A percentile compares a stretch with the other conserved stretches of the same genome.
phyloP scores from a whole-genome alignment of 64 coral and sea anemone species.

The Stichodactyla mertensii region DNA sequence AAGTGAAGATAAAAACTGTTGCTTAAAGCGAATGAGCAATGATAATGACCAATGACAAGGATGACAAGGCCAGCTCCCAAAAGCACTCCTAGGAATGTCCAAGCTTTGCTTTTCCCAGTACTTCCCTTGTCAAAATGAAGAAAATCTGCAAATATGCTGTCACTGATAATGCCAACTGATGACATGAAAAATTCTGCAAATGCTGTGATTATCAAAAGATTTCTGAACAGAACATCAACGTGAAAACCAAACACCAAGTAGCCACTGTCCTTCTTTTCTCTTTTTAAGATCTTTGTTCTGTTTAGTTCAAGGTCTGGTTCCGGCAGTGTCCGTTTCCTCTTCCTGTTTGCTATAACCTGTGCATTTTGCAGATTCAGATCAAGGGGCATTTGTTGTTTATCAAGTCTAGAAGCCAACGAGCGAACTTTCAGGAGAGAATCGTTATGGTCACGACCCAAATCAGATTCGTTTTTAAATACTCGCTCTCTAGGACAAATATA shows the following conservation, averaged over 20 bases:
- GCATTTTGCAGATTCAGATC: background rate
- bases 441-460: background rate
- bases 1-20: constrained; percentile 92
- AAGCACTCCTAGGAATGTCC: constrained; percentile 58
- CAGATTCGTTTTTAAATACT: background rate
- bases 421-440: background rate
- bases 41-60: constrained; percentile 56
- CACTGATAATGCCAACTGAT: constrained; percentile 29
- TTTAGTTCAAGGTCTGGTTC: background rate
- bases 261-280: background rate
- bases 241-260: constrained; percentile 40
- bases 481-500: background rate
- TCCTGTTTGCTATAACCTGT: background rate
- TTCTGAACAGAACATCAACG: constrained; percentile 64
- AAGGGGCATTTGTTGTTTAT: background rate
- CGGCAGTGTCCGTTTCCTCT: background rate
- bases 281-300: background rate
- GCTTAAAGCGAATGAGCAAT: constrained; percentile 53
- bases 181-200: constrained; percentile 69
- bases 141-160: constrained; percentile 61
- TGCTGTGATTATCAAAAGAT: constrained; percentile 50
- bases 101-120: constrained; percentile 14
- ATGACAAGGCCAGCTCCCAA: constrained; percentile 51
- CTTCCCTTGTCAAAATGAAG: constrained; percentile 35
- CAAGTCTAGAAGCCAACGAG: background rate